Base-by-base conservation (phyloP, 2,113 vertebrate genomes). In the Plotosus lineatus region DNA sequence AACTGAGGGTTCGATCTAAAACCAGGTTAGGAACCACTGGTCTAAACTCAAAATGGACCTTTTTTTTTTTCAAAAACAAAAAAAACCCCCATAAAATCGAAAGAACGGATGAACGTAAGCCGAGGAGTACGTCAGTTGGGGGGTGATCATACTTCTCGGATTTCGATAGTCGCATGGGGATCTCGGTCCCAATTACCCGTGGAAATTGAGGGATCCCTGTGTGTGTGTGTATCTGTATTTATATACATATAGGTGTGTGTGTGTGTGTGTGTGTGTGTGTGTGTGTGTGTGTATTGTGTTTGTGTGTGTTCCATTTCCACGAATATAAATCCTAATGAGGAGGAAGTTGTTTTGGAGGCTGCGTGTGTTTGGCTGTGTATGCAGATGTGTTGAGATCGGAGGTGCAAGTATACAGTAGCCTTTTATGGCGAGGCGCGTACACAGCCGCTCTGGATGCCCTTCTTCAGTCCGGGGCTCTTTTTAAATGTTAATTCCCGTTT, bases 401-500 rank as follows among this genome's bases (percentile, higher is more conserved):
- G 69, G 72, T 75, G 65, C 72, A 79, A 78, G 51, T 51, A 85
- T 88, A 83, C 79, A 82, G 81, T 76, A 75, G 75, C 44, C 87
- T 83, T 87, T 86, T 78, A 86, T 86, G 21, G 71, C 28, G 15
- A 48, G 78, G 75, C 44, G 10, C 36, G 51, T 71, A 69, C 53
- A 75, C 51, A 60, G 42, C 53, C 55, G 48, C 74, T 75, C 81
- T 63, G 63, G 72, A 78, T 73, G 79, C 61, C 46, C 65, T 33
- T 63, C 83, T 87, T 78, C 82, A 79, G 71, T 83, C 68, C 56
- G 40, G 79, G 77, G 33, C 65, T 80, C 85, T 85, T 89, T 89
- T 89, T 85, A 89, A 86, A 89, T 89, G 88, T 79, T 84, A 89
- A 89, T 89, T 83, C 50, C 46, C 71, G 76, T 82, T 86, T 85